A percentile compares a stretch with the other conserved stretches of the same genome.
Evolutionary conservation across 2,888 invertebrate species (phyloP).

Genomic region (Polyommatus icarus): DNA sequence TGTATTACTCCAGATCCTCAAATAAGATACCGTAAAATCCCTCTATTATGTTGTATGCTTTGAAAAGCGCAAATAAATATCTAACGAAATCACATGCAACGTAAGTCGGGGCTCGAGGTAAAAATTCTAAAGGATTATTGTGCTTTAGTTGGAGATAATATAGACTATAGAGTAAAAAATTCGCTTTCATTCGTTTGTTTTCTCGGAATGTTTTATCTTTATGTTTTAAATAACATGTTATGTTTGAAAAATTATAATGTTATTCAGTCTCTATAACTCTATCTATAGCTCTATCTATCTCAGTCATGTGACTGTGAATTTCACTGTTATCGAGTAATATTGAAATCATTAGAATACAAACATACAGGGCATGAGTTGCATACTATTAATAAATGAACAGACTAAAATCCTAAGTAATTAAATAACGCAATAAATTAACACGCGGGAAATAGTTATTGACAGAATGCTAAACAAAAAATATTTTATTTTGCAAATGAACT

Average conservation of each 20-base stretch:
- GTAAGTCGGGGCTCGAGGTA: conserved; percentile 22
- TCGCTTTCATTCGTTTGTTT: background rate
- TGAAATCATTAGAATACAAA: too few species aligned
- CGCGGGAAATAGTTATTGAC: background rate
- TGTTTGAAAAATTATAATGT: background rate
- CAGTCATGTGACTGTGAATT: too few species aligned
- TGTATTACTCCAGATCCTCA: conserved; percentile 13
- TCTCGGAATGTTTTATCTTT: background rate
- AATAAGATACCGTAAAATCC: conserved; percentile 29
- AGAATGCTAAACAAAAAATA: too few species aligned
- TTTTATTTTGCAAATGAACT: background rate
- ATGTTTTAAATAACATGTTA: background rate
- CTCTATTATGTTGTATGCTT: conserved; percentile 28
- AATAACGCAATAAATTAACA: background rate
- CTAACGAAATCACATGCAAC: conserved; percentile 10
- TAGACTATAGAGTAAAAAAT: background rate
- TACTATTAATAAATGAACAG: too few species aligned
- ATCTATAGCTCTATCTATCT: too few species aligned
- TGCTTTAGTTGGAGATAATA: background rate
- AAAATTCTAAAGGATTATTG: conserved; percentile 16
- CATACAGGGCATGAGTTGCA: too few species aligned
- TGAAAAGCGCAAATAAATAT: conserved; percentile 29
- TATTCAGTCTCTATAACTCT: background rate
- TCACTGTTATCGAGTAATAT: too few species aligned
- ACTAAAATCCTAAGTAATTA: too few species aligned